phyloP scores from a whole-genome alignment of 2,113 vertebrate species.

The Strix uralensis region DNA sequence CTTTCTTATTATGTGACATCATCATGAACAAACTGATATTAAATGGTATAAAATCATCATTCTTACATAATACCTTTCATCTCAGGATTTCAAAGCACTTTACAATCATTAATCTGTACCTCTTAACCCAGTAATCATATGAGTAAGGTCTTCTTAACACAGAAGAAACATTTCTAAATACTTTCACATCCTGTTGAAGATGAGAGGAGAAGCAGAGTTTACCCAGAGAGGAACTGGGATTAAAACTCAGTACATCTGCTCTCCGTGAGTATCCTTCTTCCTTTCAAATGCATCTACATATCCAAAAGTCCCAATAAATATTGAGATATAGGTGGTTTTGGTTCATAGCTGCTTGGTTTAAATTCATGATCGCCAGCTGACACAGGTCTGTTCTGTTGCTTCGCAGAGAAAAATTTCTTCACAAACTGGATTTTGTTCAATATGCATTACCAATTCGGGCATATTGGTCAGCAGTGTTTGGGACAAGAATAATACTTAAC shows the following conservation, averaged over 20 bases:
- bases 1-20: neutral
- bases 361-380: conserved; percentile 3
- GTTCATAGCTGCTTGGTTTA: neutral
- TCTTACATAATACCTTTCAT: conserved; percentile 24
- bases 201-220: neutral
- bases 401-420: neutral
- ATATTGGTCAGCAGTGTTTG: neutral
- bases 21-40: neutral
- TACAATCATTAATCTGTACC: neutral
- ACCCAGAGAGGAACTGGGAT: neutral
- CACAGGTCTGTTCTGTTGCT: neutral
- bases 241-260: neutral
- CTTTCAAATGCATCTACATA: neutral
- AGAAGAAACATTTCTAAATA: conserved; percentile 8
- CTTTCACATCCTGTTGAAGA: neutral
- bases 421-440: neutral
- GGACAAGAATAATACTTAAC: neutral
- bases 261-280: neutral
- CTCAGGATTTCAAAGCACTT: conserved; percentile 43
- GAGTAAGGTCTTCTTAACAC: conserved; percentile 10
- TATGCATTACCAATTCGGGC: neutral
- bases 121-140: conserved; percentile 38
- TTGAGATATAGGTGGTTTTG: neutral
- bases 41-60: conserved; percentile 1
- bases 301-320: neutral